Conservation (phyloP, 2,888 invertebrate genomes). For the Torymus tubicola region DNA sequence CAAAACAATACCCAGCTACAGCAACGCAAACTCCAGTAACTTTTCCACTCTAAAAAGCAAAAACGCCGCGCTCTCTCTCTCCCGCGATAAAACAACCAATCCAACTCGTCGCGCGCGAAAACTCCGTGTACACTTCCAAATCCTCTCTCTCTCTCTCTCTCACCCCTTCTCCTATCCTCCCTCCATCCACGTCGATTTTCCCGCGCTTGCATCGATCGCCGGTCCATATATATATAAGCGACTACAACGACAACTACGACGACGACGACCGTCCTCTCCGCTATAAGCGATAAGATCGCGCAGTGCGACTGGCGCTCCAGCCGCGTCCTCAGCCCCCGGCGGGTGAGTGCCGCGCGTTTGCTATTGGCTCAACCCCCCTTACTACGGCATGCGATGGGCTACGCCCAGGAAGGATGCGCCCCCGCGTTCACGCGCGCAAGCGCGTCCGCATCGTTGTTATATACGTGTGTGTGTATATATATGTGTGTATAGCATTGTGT, state of each 20-base stretch:
- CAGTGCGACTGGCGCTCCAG: conserved; percentile 66
- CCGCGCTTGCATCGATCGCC: conserved; percentile 3
- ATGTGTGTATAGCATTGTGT: background rate
- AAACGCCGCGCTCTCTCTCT: no score
- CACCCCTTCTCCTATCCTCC: background rate
- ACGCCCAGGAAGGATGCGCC: conserved; percentile 76
- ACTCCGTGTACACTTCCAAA: background rate
- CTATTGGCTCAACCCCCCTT: conserved; percentile 45
- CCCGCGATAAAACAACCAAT: no score
- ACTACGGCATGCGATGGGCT: conserved; percentile 56
- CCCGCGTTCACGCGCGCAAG: conserved; percentile 61
- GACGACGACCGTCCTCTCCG: conserved; percentile 43
- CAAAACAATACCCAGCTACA: no score
- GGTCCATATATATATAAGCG: no score
- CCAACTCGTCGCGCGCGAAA: no score
- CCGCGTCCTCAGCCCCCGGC: conserved; percentile 6
- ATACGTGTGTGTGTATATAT: background rate
- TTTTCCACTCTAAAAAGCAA: no score
- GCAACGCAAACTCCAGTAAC: no score
- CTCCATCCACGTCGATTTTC: conserved; percentile 11
- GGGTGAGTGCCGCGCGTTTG: conserved; percentile 18
- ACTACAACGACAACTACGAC: no score
- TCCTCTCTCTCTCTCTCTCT: background rate
- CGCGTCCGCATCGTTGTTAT: background rate
- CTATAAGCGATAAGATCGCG: conserved; percentile 68